phyloP scores from a whole-genome alignment of 2,113 vertebrate genomes.

The Ochotona princeps region DNA sequence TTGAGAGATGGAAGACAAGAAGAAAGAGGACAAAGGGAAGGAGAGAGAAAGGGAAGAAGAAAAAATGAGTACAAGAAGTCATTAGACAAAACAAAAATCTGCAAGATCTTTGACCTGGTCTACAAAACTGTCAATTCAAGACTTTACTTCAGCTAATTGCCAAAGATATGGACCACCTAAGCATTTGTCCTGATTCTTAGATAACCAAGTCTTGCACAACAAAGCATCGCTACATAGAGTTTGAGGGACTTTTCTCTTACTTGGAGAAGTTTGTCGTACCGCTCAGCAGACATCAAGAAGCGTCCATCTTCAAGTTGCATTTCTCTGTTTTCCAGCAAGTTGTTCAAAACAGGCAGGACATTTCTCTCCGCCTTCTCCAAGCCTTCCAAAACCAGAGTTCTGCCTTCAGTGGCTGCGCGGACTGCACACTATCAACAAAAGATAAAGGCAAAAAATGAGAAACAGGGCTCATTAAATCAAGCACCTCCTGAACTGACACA shows the following conservation, averaged over 20 bases:
- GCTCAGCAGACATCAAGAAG: slow-evolving; percentile 95
- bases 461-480: too few species aligned
- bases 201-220: background rate
- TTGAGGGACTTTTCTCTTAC: slow-evolving; percentile 81
- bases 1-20: background rate
- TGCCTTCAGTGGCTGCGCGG: slow-evolving; percentile 94
- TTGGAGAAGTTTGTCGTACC: slow-evolving; percentile 96
- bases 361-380: slow-evolving; percentile 98
- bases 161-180: background rate
- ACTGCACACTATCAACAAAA: slow-evolving; percentile 92
- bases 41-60: background rate
- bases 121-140: background rate
- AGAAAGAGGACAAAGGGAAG: background rate
- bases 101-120: background rate
- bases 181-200: background rate
- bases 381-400: slow-evolving; percentile 96
- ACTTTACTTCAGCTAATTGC: background rate
- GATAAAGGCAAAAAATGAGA: background rate
- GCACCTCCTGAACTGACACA: too few species aligned
- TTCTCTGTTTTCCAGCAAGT: slow-evolving; percentile 97
- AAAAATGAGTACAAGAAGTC: background rate
- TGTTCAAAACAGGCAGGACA: slow-evolving; percentile 96
- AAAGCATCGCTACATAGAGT: background rate
- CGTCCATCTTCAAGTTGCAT: slow-evolving; percentile 99
- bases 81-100: background rate